These are phyloP conservation scores for Himalopsyche tibetana DNA, from an alignment of 2,888 invertebrate genomes.

Conservation along the genomic window DNA sequence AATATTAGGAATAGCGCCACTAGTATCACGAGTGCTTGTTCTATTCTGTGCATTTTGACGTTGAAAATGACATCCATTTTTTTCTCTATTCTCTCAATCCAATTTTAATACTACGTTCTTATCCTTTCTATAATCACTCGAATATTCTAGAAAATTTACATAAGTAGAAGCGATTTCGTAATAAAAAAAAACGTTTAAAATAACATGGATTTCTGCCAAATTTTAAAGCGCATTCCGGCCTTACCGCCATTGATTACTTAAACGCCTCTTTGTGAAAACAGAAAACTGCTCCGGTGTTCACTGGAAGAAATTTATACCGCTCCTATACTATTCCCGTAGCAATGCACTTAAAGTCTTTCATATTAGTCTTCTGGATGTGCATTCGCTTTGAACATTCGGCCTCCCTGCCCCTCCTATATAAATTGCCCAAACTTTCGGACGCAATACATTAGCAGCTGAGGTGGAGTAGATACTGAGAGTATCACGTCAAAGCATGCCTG, in stretches of 20 bases:
- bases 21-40: too few species aligned
- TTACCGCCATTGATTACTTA: neutral
- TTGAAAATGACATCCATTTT: too few species aligned
- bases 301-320: neutral
- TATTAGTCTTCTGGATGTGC: constrained; percentile 6
- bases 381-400: neutral
- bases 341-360: constrained; percentile 28
- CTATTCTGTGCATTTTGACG: too few species aligned
- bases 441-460: neutral
- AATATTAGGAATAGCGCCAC: too few species aligned
- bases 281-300: neutral
- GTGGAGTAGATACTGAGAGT: neutral
- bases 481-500: neutral
- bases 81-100: too few species aligned
- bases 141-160: too few species aligned
- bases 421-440: constrained; percentile 20
- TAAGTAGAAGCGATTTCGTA: neutral
- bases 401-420: neutral
- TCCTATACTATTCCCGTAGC: neutral
- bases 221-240: neutral
- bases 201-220: neutral
- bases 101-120: too few species aligned
- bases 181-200: neutral
- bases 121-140: too few species aligned
- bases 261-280: constrained; percentile 14